Base-by-base conservation (phyloP, 2,888 invertebrate genomes). In the Coremacera marginata region DNA sequence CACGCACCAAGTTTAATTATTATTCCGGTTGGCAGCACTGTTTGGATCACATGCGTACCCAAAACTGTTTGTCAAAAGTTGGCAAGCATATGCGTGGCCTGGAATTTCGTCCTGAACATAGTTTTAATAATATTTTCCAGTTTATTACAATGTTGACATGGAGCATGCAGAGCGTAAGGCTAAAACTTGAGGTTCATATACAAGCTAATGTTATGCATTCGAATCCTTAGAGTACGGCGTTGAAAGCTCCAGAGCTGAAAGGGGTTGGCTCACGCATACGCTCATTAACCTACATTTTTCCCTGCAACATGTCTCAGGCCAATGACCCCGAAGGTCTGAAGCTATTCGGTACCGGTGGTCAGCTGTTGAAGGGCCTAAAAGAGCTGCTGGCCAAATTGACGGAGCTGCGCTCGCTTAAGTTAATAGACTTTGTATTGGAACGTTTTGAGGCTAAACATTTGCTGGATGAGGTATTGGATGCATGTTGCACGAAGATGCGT, bases 111-210 rank as follows among this genome's bases (percentile, higher is more conserved):
- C 95, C 95, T 0, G 93, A 93, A 90, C 90, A 92, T 77, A 95
- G 95, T 86, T 94, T 95, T 83, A 94, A 94, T 87, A 95, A 95
- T 87, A 91, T 96, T 60, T 95, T 94, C 86, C 95, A 95, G 86
- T 96, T 96, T 84, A 94, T 96, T 92, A 93, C 94, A 77, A 93
- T 95, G 90, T 87, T 95, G n/a, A 92, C 94, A 0, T 94, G 94
- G 91, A 95, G 93, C 84, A 91, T 93, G 0, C 94, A 94, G 82
- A 92, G 91, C 84, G 89, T 90, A 34, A 77, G 77, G 2, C 63
- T 3, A 19, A 19, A 65, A 14, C 25, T 22, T 19, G 2, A 19
- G 8, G 16, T 11, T 14, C 19, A 1, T 3, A 5, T 5, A 5
- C 14, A 0, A 31, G 34, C 7, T 16, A 65, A 65, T 34, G 16